Base-by-base conservation (phyloP, 2,888 invertebrate genomes). In the Trichopoda pennipes region DNA sequence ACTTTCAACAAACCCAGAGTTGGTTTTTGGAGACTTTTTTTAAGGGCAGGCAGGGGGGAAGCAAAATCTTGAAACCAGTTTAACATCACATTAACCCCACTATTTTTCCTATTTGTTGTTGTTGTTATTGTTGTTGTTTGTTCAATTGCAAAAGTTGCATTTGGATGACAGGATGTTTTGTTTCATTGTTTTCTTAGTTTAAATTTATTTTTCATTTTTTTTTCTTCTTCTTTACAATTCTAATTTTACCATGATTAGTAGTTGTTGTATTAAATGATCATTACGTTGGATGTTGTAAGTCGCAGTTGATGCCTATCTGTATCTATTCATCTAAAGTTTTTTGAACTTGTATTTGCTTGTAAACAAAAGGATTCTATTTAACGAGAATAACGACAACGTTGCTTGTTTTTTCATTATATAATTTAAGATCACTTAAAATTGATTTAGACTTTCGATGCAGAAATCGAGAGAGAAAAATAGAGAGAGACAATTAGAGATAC, bases 221-320 rank as follows among this genome's bases (percentile, higher is more conserved):
- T 19, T 16, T 47, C 17, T 14, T 35, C 21, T 53, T 42, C 21
- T 47, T 38, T 77, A 19, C 47, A 61, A 60, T 68, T 73, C 55
- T 61, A 73, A 79, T 68, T n/a, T 53, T 68, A 42, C 60, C 73
- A 79, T 49, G 73, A 79, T 73, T 73, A 73, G 73, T 73, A 60
- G 42, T 63, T 58, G 28, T 23, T 19, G 49, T 64, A 64, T 70
- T 35, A 55, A 73, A 79, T 66, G 60, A 68, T 61, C 73, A 55
- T 73, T 68, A 63, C 38, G n/a, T 53, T 44, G 47, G 47, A 49
- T 32, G 44, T 55, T 66, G 47, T 19, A 28, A 53, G 32, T 47
- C 53, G 19, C 53, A 60, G 53, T n/a, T 55, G 63, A 47, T 44
- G 69, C 69, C 47, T 44, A 68, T 73, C 60, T 64, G 47, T 56